Base-by-base conservation (phyloP, 2,113 vertebrate genomes). In the Bothrops jararaca region DNA sequence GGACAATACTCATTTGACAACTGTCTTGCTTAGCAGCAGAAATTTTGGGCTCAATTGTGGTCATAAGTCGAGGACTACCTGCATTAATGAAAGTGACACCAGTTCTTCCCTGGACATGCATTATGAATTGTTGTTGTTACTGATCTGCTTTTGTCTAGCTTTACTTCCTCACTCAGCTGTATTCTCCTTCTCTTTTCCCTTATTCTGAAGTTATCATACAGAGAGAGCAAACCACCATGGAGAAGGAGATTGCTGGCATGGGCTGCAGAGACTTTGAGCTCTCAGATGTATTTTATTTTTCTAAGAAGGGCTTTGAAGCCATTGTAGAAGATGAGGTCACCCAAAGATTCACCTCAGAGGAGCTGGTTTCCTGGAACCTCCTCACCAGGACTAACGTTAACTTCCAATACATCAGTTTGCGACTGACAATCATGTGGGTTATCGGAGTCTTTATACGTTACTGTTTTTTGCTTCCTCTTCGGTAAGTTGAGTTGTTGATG, bases 341-440 rank as follows among this genome's bases (percentile, higher is more conserved):
- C 1, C 98, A 99, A 92, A 96, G 99, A 89, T 99, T 99, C 97
- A 99, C 99, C n/a, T 99, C 99, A 0, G 99, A 99, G 97, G 99
- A 99, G 95, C 96, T 99, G 45, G 98, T 97, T 69, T 99, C 99
- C 89, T 99, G 99, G 99, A 99, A 99, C 96, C 98, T 99, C n/a
- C 98, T 99, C 91, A 99, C 99, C 0, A 98, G 99, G 94, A 99
- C 99, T 95, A 99, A 99, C 88, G 96, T 98, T 94, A 98, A 99
- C 97, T 99, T 99, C 96, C 98, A 97, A 57, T 99, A 99, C 94
- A 97, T 99, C 97, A 99, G 99, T 91, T 96, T 98, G 23, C 97
- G 98, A 22, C 98, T 99, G 95, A 99, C 98, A 20, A 0, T 98
- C 26, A 96, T 99, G 93, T 99, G 99, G 99, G 99, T 97, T 23